Conservation (phyloP, 2,797 vertebrate genomes). For the Anguilla obscura region DNA sequence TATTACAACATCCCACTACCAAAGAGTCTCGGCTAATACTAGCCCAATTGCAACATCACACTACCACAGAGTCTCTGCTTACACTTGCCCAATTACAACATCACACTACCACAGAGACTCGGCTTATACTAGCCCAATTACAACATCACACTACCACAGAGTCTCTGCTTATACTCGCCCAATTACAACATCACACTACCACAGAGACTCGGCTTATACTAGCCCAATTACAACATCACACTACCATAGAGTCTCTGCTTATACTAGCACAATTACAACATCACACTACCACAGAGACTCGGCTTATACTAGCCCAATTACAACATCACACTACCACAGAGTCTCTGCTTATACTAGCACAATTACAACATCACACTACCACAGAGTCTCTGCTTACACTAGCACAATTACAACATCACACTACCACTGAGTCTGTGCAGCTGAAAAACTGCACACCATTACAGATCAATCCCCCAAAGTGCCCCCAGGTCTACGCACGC, state of each 20-base stretch:
- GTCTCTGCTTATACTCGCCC: background rate
- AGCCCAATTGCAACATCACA: background rate
- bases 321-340: background rate
- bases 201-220: background rate
- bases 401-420: background rate
- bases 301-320: background rate
- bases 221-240: background rate
- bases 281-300: background rate
- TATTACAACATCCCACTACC: background rate
- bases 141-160: background rate
- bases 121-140: background rate
- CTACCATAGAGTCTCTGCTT: background rate
- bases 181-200: background rate
- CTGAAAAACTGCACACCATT: background rate
- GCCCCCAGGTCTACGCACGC: constrained; percentile 63
- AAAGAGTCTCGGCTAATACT: background rate
- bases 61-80: background rate
- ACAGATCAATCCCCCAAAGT: background rate
- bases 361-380: background rate
- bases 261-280: background rate
- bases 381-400: background rate
- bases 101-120: background rate
- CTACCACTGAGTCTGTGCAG: no score
- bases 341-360: background rate
- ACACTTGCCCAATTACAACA: background rate